These are phyloP conservation scores for Brachyistius frenatus DNA, from an alignment of 2,113 vertebrate genomes.

Conservation along the genomic window DNA sequence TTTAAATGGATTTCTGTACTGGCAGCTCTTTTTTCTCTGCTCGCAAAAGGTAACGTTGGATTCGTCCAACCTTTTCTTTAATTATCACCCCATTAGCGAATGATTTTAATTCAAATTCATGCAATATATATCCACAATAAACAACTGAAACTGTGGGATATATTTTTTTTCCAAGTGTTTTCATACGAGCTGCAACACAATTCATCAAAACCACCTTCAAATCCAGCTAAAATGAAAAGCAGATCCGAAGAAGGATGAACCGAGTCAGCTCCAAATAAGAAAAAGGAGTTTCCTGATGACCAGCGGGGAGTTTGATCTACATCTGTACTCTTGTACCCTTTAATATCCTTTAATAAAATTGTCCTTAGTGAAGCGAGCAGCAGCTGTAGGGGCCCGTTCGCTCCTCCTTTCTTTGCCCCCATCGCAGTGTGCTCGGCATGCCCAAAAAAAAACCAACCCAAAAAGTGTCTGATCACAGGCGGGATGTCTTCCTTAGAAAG, in stretches of 20 bases:
- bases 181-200: background rate
- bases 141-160: background rate
- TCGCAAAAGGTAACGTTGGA: background rate
- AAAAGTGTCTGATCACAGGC: constrained; percentile 39
- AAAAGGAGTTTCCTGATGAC: background rate
- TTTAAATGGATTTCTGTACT: constrained; percentile 24
- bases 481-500: constrained; percentile 50
- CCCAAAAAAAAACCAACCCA: background rate
- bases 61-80: background rate
- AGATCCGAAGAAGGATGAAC: background rate
- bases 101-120: background rate
- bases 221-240: background rate
- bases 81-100: background rate
- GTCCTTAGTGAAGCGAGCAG: background rate
- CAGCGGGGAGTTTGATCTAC: constrained; percentile 24
- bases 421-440: background rate
- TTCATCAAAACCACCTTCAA: background rate
- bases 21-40: constrained; percentile 22
- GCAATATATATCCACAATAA: background rate
- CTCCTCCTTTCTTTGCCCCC: constrained; percentile 9
- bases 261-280: background rate
- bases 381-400: constrained; percentile 14
- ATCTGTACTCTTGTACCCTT: constrained; percentile 2
- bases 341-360: background rate
- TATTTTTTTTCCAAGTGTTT: background rate